A percentile compares a stretch with the other conserved stretches of the same genome.
These are phyloP conservation scores for Pharmacophagus antenor DNA, from an alignment of 2,888 invertebrate genomes.

Conservation along the genomic window DNA sequence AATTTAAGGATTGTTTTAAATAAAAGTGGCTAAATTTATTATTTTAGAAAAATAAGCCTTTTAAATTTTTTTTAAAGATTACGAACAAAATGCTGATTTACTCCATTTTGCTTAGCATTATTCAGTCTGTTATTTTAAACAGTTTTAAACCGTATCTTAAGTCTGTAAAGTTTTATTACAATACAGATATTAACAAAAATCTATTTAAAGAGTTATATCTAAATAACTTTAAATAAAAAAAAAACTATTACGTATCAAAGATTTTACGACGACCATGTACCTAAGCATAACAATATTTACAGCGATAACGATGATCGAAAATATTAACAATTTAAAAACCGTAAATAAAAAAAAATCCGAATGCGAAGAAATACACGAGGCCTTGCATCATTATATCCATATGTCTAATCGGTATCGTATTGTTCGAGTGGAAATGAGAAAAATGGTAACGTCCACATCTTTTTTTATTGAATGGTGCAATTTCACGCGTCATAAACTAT, in stretches of 20 bases:
- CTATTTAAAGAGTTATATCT: no score
- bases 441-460: constrained; percentile 58
- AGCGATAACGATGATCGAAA: not conserved
- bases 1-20: constrained; percentile 12
- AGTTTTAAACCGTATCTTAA: no score
- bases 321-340: not conserved
- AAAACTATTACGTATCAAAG: no score
- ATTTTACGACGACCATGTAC: no score
- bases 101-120: no score
- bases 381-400: constrained; percentile 1
- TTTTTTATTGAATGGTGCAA: constrained; percentile 67
- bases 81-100: no score
- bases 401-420: constrained; percentile 58
- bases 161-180: no score
- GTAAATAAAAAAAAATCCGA: not conserved
- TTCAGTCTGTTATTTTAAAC: no score
- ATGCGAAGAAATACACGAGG: not conserved
- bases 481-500: constrained; percentile 79
- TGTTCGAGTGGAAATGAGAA: constrained; percentile 72
- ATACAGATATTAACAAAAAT: no score
- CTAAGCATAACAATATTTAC: no score
- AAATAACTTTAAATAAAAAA: no score
- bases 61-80: not conserved
- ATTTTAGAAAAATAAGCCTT: not conserved
- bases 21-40: not conserved